phyloP scores from a whole-genome alignment of 2,888 invertebrate species.

The Caenorhabditis imperialis region DNA sequence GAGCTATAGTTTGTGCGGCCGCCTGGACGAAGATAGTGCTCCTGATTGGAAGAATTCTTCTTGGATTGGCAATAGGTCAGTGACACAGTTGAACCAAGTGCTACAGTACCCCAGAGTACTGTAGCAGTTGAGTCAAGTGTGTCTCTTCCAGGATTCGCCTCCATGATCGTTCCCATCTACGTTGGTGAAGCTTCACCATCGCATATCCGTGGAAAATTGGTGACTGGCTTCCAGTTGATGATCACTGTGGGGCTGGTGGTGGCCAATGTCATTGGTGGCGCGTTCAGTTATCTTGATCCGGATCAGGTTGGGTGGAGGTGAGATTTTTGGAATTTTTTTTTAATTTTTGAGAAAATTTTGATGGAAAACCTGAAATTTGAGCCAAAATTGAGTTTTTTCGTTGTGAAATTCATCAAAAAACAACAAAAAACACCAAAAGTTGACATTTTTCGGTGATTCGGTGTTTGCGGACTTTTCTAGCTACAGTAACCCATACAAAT shows the following conservation, averaged over 20 bases:
- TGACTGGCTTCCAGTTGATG: conserved; percentile 78
- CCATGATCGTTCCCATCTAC: conserved; percentile 81
- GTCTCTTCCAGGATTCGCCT: conserved; percentile 68
- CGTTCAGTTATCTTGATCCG: conserved; percentile 79
- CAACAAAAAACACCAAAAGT: not conserved
- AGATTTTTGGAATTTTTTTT: too few species aligned
- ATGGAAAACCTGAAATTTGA: too few species aligned
- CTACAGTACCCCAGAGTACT: not conserved
- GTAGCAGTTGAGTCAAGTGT: too few species aligned
- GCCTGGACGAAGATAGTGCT: conserved; percentile 64
- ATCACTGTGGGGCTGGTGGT: conserved; percentile 81
- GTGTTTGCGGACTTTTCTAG: too few species aligned
- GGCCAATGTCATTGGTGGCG: conserved; percentile 80
- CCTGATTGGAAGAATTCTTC: conserved; percentile 62
- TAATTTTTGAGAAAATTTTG: too few species aligned
- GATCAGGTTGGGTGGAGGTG: conserved; percentile 81
- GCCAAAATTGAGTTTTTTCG: too few species aligned
- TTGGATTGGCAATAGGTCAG: conserved; percentile 69
- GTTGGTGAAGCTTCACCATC: conserved; percentile 81
- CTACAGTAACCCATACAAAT: too few species aligned
- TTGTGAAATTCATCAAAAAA: conserved; percentile 1
- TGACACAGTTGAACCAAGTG: not conserved
- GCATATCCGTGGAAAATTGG: conserved; percentile 79
- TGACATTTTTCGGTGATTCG: too few species aligned
- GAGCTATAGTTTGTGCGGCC: conserved; percentile 79